A percentile compares a stretch with the other conserved stretches of the same genome.
Conservation (phyloP, 2,888 invertebrate genomes). For the Pachliopta kotzebuea region DNA sequence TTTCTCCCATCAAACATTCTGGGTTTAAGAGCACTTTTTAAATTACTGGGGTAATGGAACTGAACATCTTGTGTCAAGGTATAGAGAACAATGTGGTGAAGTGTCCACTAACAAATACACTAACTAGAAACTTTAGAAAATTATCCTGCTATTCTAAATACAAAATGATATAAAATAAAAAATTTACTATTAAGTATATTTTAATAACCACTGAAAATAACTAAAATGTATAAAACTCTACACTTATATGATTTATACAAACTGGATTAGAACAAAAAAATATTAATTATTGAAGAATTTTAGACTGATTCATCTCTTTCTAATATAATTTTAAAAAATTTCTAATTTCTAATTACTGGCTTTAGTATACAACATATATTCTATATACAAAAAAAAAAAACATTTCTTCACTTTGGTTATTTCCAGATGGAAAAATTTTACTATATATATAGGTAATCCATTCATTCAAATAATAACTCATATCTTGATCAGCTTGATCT, state of each 20-base stretch:
- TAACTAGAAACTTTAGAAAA: too few species aligned
- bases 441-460: conserved; percentile 49
- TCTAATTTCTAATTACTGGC: neutral
- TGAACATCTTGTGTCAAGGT: too few species aligned
- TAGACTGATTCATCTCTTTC: neutral
- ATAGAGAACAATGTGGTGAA: too few species aligned
- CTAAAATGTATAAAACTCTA: too few species aligned
- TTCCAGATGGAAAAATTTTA: conserved; percentile 41
- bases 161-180: neutral
- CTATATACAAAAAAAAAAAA: conserved; percentile 33
- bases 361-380: neutral
- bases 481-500: conserved; percentile 40
- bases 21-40: too few species aligned
- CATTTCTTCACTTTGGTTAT: conserved; percentile 56
- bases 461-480: conserved; percentile 54
- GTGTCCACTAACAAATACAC: too few species aligned
- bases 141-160: neutral
- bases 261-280: too few species aligned
- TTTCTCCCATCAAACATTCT: too few species aligned
- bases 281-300: neutral
- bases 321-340: neutral
- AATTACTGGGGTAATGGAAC: too few species aligned
- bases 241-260: too few species aligned
- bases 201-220: neutral
- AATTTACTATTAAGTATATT: neutral